Evolutionary conservation across 2,888 invertebrate genomes (phyloP), one percentile per base, ranked within the genome.

Genomic region (Mesochorus sp.): DNA sequence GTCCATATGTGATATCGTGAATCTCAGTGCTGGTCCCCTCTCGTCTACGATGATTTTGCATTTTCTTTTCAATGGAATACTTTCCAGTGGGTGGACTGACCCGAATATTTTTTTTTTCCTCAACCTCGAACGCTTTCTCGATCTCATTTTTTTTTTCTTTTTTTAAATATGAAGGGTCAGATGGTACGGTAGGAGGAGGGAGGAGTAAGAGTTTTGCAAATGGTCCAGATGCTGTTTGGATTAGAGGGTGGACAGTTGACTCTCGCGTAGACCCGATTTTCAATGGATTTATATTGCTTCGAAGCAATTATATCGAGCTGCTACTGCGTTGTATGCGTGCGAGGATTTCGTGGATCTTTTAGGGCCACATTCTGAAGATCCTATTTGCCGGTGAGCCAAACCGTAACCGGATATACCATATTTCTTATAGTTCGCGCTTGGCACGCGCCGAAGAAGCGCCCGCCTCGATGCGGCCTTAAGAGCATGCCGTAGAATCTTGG

Each of bases 161-260:
- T 24, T 49, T 3, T 1, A 49, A 24, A n/a, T n/a, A 26, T 1
- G 0, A 24, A 24, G 10, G n/a, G 2, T n/a, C 2, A n/a, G n/a
- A 21, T 21, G 21, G 10, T 19, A 0, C n/a, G 8, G 21, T 4
- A 28, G 10, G 53, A 34, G 66, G 14, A 14, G 6, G 10, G 51
- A 31, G 51, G 24, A 49, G 47, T 53, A 8, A 4, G 14, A 1
- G 14, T 53, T 51, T 53, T 39, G 49, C 39, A 34, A 44, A 17
- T n/a, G 51, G 64, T 66, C 26, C 76, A 77, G 77, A 77, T 77
- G 76, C 59, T 12, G 4, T 44, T 31, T 28, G 62, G 61, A 73
- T 72, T 42, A 26, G 34, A 21, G 72, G 57, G 61, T 49, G 68
- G 62, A 57, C 42, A n/a, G n/a, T n/a, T n/a, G n/a, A n/a, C n/a